phyloP scores from a whole-genome alignment of 1,140 invertebrate genomes.

The Brachionus manjavacas region DNA sequence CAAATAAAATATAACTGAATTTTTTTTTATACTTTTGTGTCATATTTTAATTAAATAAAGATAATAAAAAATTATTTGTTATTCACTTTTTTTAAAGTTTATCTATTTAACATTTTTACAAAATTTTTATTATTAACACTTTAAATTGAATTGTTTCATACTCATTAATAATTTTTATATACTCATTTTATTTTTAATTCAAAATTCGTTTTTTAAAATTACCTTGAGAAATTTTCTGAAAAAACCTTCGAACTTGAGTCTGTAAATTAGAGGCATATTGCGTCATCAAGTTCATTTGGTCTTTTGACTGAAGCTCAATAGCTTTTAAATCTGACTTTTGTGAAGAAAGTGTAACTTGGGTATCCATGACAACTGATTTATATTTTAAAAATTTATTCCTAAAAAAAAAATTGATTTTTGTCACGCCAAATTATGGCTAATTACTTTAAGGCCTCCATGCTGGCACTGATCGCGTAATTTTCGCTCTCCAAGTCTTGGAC shows the following conservation, averaged over 20 bases:
- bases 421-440: not conserved
- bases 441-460: not conserved
- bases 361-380: constrained; percentile 30
- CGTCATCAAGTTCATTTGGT: not conserved
- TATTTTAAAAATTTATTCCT: constrained; percentile 27
- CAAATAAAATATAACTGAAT: no score
- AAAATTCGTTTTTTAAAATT: no score
- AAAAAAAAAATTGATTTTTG: not conserved
- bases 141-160: no score
- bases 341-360: not conserved
- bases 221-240: not conserved
- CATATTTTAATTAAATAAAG: no score
- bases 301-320: not conserved
- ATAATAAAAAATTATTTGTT: no score
- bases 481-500: not conserved
- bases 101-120: no score
- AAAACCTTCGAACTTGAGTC: not conserved
- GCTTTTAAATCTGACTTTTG: constrained; percentile 24
- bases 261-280: not conserved
- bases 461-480: not conserved
- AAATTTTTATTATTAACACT: no score
- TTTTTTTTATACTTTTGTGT: no score
- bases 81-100: no score
- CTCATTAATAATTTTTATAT: no score
- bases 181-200: no score